Conservation (phyloP, 2,888 invertebrate genomes). For the Athrips mouffetella region DNA sequence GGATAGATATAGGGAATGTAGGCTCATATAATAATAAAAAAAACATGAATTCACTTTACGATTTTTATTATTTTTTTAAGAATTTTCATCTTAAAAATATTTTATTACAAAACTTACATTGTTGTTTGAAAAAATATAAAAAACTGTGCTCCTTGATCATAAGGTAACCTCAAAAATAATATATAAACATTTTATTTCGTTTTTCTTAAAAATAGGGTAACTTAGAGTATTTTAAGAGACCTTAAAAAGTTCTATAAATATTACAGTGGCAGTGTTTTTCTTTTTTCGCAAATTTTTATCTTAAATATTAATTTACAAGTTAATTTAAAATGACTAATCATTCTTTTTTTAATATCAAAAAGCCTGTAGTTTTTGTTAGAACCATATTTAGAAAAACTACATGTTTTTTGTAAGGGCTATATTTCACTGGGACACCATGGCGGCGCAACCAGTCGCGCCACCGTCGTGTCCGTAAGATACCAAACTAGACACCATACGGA, state of each 20-base stretch:
- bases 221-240: slow-evolving; percentile 44
- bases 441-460: too few relatives aligned
- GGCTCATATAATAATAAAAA: background rate
- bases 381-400: too few relatives aligned
- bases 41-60: slow-evolving; percentile 2
- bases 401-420: slow-evolving; percentile 41
- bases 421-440: too few relatives aligned
- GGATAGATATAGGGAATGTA: too few relatives aligned
- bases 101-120: slow-evolving; percentile 25
- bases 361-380: slow-evolving; percentile 17
- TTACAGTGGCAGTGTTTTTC: slow-evolving; percentile 47
- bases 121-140: slow-evolving; percentile 30
- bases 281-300: slow-evolving; percentile 18
- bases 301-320: slow-evolving; percentile 19
- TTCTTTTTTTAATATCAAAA: slow-evolving; percentile 18
- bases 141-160: slow-evolving; percentile 22
- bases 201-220: slow-evolving; percentile 44
- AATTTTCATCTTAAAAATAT: slow-evolving; percentile 36
- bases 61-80: slow-evolving; percentile 20
- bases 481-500: too few relatives aligned
- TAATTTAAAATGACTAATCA: slow-evolving; percentile 20
- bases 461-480: too few relatives aligned
- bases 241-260: slow-evolving; percentile 28
- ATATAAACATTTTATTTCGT: slow-evolving; percentile 24
- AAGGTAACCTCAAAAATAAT: slow-evolving; percentile 53